These are phyloP conservation scores for Paracyclopina nana DNA, from an alignment of 1,140 invertebrate genomes.

Conservation along the genomic window DNA sequence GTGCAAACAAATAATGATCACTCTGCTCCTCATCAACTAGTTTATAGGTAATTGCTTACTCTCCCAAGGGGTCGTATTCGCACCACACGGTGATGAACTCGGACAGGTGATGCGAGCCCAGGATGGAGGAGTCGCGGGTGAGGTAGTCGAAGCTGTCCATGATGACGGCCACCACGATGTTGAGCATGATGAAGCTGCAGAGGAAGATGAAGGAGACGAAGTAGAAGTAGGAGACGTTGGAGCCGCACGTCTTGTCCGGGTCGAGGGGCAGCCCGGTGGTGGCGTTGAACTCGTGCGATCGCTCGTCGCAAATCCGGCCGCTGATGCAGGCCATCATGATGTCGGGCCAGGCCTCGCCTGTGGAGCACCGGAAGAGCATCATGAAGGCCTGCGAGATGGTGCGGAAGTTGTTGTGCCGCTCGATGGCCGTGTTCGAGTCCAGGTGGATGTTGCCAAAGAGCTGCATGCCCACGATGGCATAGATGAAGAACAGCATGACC, in stretches of 20 bases:
- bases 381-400: constrained; percentile 36
- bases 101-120: constrained; percentile 42
- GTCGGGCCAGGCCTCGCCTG: constrained; percentile 41
- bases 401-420: constrained; percentile 40
- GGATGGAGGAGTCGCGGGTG: constrained; percentile 38
- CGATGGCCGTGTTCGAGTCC: constrained; percentile 32
- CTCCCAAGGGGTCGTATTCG: constrained; percentile 36
- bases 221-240: constrained; percentile 35
- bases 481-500: constrained; percentile 45
- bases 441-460: constrained; percentile 34
- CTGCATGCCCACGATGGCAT: constrained; percentile 44
- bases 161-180: constrained; percentile 16
- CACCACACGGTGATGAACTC: constrained; percentile 40
- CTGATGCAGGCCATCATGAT: constrained; percentile 35
- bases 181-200: constrained; percentile 37
- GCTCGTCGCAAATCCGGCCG: constrained; percentile 22
- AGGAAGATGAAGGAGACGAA: constrained; percentile 42
- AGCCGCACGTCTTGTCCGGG: constrained; percentile 30
- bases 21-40: not conserved
- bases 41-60: constrained; percentile 16
- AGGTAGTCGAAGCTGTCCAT: constrained; percentile 36
- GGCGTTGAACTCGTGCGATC: constrained; percentile 20
- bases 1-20: constrained; percentile 28
- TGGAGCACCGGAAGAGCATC: constrained; percentile 41
- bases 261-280: constrained; percentile 7